These are phyloP conservation scores for Geophilus truncorum DNA, from an alignment of 2,888 invertebrate species.

Conservation along the genomic window DNA sequence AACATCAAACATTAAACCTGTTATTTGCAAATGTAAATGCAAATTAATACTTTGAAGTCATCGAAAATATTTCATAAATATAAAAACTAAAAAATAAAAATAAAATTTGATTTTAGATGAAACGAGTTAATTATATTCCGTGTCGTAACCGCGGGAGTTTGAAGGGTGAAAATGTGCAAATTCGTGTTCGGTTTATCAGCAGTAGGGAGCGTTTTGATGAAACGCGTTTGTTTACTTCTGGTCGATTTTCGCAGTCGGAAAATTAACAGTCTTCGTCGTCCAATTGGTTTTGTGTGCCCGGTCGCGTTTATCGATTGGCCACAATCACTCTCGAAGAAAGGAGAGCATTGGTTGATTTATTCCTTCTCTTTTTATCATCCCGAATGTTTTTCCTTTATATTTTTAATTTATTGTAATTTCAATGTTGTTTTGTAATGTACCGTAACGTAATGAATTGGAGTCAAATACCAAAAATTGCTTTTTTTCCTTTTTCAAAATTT, in stretches of 20 bases:
- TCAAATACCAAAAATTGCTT: background rate
- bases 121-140: too few species aligned
- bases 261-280: conserved; percentile 4
- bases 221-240: background rate
- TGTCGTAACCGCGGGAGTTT: background rate
- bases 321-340: background rate
- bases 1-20: too few species aligned
- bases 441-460: background rate
- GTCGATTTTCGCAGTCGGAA: background rate
- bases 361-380: background rate
- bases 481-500: conserved; percentile 13
- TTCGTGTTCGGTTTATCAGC: background rate
- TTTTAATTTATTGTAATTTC: background rate
- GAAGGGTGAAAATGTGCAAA: background rate
- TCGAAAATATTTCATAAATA: too few species aligned
- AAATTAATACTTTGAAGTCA: too few species aligned
- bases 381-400: background rate
- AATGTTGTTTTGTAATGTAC: background rate
- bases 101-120: too few species aligned
- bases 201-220: background rate
- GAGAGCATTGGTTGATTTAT: background rate
- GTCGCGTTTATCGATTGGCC: conserved; percentile 21
- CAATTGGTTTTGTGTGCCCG: conserved; percentile 17
- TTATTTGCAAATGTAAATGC: too few species aligned
- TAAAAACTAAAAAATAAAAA: too few species aligned